Percentiles rank a stretch among this genome's conserved stretches.
These are phyloP conservation scores for Hydrotaea diabolus DNA, from an alignment of 2,888 invertebrate species.

Conservation along the genomic window DNA sequence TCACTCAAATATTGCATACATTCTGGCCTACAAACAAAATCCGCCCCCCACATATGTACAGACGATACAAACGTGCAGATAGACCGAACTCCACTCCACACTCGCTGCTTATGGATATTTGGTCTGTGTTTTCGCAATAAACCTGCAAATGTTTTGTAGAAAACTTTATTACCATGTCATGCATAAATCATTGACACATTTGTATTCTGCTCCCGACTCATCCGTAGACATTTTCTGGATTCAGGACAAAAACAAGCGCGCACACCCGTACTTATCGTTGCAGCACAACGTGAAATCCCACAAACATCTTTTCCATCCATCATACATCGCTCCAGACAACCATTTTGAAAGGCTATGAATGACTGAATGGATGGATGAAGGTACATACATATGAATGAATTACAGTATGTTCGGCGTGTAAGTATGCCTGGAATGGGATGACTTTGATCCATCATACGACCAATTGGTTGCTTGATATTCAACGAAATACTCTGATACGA, in stretches of 20 bases:
- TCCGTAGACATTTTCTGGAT: slow-evolving; percentile 22
- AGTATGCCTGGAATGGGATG: background rate
- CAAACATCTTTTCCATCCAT: slow-evolving; percentile 19
- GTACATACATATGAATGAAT: background rate
- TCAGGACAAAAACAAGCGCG: slow-evolving; percentile 2
- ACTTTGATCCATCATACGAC: background rate
- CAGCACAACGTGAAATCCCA: background rate
- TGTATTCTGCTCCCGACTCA: slow-evolving; percentile 46
- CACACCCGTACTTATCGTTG: background rate
- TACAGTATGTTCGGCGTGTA: background rate
- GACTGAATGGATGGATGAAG: slow-evolving; percentile 4
- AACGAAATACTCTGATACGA: background rate
- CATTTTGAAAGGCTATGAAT: slow-evolving; percentile 19
- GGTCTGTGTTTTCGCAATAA: slow-evolving; percentile 12
- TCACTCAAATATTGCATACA: background rate
- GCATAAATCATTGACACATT: slow-evolving; percentile 65
- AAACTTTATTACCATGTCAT: slow-evolving; percentile 59
- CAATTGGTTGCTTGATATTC: background rate
- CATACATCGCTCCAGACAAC: background rate
- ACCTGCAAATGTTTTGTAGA: slow-evolving; percentile 34
- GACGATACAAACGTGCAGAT: background rate
- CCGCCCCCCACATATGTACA: background rate
- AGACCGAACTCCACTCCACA: background rate
- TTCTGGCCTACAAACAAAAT: background rate
- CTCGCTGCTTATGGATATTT: background rate